phyloP scores from a whole-genome alignment of 2,888 invertebrate species.

The Biston betularia region DNA sequence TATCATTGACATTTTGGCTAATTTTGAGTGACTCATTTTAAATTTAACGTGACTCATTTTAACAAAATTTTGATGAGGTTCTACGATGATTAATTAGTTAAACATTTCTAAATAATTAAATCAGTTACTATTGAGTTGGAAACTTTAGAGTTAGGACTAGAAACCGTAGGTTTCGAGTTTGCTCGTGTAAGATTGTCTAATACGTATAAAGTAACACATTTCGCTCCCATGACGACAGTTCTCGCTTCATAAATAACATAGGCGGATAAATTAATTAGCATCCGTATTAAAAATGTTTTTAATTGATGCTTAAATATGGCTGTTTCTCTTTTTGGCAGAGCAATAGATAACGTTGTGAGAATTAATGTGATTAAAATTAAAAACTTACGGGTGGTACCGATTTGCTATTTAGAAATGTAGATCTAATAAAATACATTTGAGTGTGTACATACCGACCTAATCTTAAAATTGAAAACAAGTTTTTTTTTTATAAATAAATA shows the following conservation, averaged over 20 bases:
- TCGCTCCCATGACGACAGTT: slow-evolving; percentile 40
- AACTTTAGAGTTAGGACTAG: not conserved
- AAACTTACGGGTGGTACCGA: not conserved
- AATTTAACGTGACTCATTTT: no score
- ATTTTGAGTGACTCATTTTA: no score
- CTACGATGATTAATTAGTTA: no score
- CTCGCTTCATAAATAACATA: slow-evolving; percentile 43
- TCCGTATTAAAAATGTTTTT: slow-evolving; percentile 33
- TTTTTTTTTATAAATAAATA: slow-evolving; percentile 2
- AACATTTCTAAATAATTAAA: not conserved
- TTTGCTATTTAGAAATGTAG: not conserved
- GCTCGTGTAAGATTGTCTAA: not conserved
- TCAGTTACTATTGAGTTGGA: no score
- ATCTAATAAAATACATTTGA: not conserved
- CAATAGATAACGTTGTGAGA: slow-evolving; percentile 17
- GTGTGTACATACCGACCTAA: not conserved
- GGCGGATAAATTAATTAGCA: slow-evolving; percentile 46
- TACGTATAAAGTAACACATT: slow-evolving; percentile 37
- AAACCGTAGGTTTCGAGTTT: not conserved
- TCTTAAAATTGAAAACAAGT: not conserved
- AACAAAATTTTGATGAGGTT: no score
- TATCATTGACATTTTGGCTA: no score
- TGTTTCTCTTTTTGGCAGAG: slow-evolving; percentile 25
- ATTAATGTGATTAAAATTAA: slow-evolving; percentile 22
- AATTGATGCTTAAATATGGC: slow-evolving; percentile 34